Base-by-base conservation (phyloP, 2,797 vertebrate species). In the Dromococcyx pavoninus region DNA sequence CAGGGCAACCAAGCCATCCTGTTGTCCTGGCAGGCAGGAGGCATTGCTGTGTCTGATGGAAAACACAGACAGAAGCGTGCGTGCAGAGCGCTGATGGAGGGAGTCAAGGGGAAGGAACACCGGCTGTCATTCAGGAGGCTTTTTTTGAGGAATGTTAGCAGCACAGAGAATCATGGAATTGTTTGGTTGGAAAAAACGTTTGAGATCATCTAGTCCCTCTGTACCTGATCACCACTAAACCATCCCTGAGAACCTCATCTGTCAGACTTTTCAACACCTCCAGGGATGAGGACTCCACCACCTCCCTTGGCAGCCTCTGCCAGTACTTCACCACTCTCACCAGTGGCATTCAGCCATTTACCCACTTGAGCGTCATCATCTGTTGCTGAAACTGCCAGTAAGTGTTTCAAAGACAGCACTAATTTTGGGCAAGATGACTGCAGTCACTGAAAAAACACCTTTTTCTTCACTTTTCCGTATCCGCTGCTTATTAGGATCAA, bases 11-110 rank as follows among this genome's bases (percentile, higher is more conserved):
- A 90, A 97, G 98, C 98, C 98, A 98, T 98, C 98, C 98, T 98
- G 98, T 95, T 96, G 94, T 96, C 95, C 98, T 98, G 97, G 98
- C 98, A 98, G 97, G 97, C 98, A 98, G 98, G 97, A 98, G 97
- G 97, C 97, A 97, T 60, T 96, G 97, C 97, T 97, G 97, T 97
- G 97, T 74, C 97, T 97, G 97, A 97, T 93, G 93, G 96, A 94
- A 97, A 96, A 96, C 27, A 61, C 30, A 46, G 94, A 94, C 86
- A 94, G 90, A 91, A 95, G 95, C 27, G 11, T 71, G 93, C n/a
- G 54, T 10, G 62, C 32, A 5, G 77, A 19, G 73, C 48, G 43
- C 41, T 39, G 32, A 44, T 0, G 5, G 25, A 24, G 24, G 57
- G 57, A 87, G 77, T 6, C 41, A 11, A 75, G 60, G 39, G 39